Evolutionary conservation across 2,113 vertebrate species (phyloP).

Genomic region (Acrocephalus arundinaceus): DNA sequence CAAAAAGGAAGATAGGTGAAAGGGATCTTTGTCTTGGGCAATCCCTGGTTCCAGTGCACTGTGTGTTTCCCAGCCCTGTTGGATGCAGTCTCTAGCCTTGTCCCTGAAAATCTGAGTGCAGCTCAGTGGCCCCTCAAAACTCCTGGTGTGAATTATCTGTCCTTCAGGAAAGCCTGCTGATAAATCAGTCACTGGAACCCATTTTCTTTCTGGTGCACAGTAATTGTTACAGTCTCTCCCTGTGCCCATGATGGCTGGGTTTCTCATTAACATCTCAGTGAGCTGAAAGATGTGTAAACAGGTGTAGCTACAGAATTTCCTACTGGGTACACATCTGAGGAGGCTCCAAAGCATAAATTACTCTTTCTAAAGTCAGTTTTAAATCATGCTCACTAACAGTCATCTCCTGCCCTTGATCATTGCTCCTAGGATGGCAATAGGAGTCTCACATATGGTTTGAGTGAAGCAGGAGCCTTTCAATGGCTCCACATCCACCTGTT

Average conservation of each 20-base stretch:
- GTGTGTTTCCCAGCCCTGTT: neutral
- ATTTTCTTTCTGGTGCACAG: slow-evolving; percentile 18
- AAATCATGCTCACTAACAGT: slow-evolving; percentile 53
- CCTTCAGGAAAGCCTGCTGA: neutral
- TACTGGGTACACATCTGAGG: slow-evolving; percentile 63
- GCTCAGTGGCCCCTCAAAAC: neutral
- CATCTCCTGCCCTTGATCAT: slow-evolving; percentile 56
- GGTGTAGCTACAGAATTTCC: slow-evolving; percentile 60
- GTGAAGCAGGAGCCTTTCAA: slow-evolving; percentile 43
- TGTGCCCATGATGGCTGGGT: neutral
- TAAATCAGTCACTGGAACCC: slow-evolving; percentile 12
- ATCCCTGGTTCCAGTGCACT: neutral
- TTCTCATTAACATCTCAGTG: slow-evolving; percentile 46
- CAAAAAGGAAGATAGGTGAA: neutral
- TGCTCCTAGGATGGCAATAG: slow-evolving; percentile 32
- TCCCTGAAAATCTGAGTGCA: neutral
- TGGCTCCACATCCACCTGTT: slow-evolving; percentile 51
- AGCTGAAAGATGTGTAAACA: slow-evolving; percentile 53
- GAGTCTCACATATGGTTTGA: slow-evolving; percentile 62
- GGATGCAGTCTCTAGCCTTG: neutral
- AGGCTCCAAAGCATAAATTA: slow-evolving; percentile 55
- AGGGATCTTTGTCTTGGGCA: neutral
- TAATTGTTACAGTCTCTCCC: slow-evolving; percentile 23
- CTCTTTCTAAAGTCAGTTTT: slow-evolving; percentile 59
- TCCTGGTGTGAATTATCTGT: slow-evolving; percentile 26